A percentile compares a stretch with the other conserved stretches of the same genome.
Evolutionary conservation across 2,888 invertebrate genomes (phyloP).

Genomic region (Aphelenchoides bicaudatus): DNA sequence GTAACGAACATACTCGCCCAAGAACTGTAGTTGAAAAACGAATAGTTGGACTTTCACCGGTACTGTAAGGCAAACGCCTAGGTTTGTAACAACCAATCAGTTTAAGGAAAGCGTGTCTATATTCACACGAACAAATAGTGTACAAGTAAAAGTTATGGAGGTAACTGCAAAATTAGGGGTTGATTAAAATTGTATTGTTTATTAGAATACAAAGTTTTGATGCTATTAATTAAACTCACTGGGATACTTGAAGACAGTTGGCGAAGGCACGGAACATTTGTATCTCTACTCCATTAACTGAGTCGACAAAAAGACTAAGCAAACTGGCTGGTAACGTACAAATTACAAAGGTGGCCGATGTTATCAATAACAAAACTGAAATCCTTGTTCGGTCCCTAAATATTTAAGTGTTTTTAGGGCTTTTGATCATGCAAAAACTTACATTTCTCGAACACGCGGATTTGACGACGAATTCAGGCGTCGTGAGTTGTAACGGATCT

Average conservation of each 20-base stretch:
- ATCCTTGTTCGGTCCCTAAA: constrained; percentile 58
- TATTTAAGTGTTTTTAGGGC: constrained; percentile 20
- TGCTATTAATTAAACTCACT: constrained; percentile 50
- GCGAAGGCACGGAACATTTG: constrained; percentile 64
- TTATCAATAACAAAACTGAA: constrained; percentile 62
- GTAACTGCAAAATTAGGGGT: constrained; percentile 51
- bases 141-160: constrained; percentile 63
- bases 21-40: constrained; percentile 36
- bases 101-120: constrained; percentile 46
- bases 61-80: constrained; percentile 31
- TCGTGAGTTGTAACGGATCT: constrained; percentile 24
- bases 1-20: constrained; percentile 22
- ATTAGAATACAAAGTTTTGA: constrained; percentile 5
- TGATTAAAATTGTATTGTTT: neutral
- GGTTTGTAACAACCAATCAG: constrained; percentile 40
- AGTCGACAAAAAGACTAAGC: constrained; percentile 61
- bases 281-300: constrained; percentile 45
- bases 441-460: constrained; percentile 2
- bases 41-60: constrained; percentile 46
- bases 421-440: constrained; percentile 10
- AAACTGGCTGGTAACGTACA: constrained; percentile 64
- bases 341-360: constrained; percentile 63
- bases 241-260: constrained; percentile 64
- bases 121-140: constrained; percentile 51
- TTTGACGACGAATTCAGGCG: constrained; percentile 16